Evolutionary conservation across 2,113 vertebrate species (phyloP), one percentile per base, ranked within the genome.

Genomic region (Oplegnathus fasciatus): DNA sequence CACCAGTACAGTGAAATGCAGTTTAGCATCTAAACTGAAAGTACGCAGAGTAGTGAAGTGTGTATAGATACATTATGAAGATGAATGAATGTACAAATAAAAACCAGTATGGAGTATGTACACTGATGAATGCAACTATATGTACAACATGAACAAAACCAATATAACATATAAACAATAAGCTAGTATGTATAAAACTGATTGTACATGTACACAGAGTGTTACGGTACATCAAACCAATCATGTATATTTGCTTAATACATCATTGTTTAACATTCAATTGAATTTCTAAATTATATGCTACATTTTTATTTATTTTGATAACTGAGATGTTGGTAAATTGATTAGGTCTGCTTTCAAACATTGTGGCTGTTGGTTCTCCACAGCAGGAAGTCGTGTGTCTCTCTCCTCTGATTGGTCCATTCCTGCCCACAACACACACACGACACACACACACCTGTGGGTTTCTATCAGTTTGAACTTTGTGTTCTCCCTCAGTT

Each of bases 351-450:
- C 14, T 58, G 7, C 10, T 18, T n/a, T 74, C 2, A 64, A 17
- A 77, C 17, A 6, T 22, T 14, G 65, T 65, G 64, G 76, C 70
- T 8, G 30, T 42, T 61, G 85, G 85, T 87, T 83, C 71, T 80
- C 78, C 10, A 5, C 80, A 58, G 72, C 54, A 64, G 84, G 80
- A 79, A 79, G 66, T 40, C 5, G 4, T 68, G 86, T 34, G 81
- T 92, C 91, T 94, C 89, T 95, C 87, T 93, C 86, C 90, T 87
- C 90, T 88, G 90, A 95, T 90, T 91, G 83, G 93, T 92, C 88
- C 91, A 91, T 95, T 93, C 89, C 87, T 91, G 88, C 93, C 89
- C 91, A 80, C 88, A 66, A 74, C 84, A 65, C 92, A 86, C 92
- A 90, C 88, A 78, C 84, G 3, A 77, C 89, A 83, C 86, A 89